Evolutionary conservation across 1,140 invertebrate species (phyloP).

Genomic region (Eriosoma lanigerum): DNA sequence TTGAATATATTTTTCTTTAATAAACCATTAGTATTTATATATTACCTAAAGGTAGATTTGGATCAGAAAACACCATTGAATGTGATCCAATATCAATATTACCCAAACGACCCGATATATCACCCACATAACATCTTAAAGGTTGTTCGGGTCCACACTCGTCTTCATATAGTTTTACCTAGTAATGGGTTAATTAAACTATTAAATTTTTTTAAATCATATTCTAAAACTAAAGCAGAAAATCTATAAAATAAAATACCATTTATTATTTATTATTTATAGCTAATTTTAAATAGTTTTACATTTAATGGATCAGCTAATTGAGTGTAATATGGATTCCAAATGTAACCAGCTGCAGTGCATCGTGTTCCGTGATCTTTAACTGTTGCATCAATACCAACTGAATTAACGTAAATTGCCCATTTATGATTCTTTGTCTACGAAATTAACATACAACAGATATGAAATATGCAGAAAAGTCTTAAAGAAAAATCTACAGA

Average conservation of each 20-base stretch:
- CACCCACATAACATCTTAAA: conserved; percentile 89
- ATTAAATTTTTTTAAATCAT: too few species aligned
- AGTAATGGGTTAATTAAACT: not conserved
- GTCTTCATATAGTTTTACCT: conserved; percentile 73
- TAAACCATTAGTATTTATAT: not conserved
- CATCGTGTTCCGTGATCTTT: conserved; percentile 77
- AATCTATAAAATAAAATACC: too few species aligned
- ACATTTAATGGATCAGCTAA: conserved; percentile 86
- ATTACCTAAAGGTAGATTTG: conserved; percentile 78
- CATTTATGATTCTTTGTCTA: conserved; percentile 84
- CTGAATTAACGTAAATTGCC: conserved; percentile 90
- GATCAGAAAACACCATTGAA: conserved; percentile 78
- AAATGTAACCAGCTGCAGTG: conserved; percentile 84
- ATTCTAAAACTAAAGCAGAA: too few species aligned
- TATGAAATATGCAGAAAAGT: not conserved
- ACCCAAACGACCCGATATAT: conserved; percentile 81
- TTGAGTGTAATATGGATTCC: conserved; percentile 92
- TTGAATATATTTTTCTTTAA: not conserved
- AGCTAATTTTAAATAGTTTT: conserved; percentile 57
- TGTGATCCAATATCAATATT: conserved; percentile 79
- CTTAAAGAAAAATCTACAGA: too few species aligned
- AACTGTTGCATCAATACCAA: conserved; percentile 88
- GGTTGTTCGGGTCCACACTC: conserved; percentile 87
- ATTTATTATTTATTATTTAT: too few species aligned
- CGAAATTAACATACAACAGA: not conserved